Percentiles rank a stretch among this genome's conserved stretches.
Conservation (phyloP, 1,140 invertebrate species). For the Drosophila auraria region DNA sequence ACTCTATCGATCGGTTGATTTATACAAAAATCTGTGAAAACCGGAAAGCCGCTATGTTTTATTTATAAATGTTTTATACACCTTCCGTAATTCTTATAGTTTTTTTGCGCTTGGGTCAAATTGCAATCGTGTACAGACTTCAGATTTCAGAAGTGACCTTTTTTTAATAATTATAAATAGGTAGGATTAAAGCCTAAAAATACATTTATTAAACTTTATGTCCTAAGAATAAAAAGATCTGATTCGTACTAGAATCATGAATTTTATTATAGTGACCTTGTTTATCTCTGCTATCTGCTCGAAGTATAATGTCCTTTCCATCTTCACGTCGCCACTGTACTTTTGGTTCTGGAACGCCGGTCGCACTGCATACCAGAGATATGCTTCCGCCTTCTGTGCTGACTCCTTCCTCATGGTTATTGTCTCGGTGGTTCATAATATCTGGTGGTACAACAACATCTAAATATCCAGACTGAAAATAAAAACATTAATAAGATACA, state of each 20-base stretch:
- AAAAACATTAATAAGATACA: conserved; percentile 2
- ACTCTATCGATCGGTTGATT: no score
- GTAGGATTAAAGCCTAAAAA: no score
- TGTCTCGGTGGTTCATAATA: conserved; percentile 89
- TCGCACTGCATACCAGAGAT: conserved; percentile 91
- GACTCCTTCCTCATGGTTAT: conserved; percentile 86
- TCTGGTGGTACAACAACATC: conserved; percentile 94
- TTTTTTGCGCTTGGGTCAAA: no score
- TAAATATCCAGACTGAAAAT: conserved; percentile 90
- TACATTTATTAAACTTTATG: no score
- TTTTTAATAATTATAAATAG: no score
- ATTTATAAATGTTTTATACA: no score
- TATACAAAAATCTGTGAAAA: no score
- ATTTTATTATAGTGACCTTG: conserved; percentile 86
- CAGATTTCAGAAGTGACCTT: no score
- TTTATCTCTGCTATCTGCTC: conserved; percentile 89
- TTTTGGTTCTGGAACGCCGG: conserved; percentile 91
- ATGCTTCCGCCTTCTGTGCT: conserved; percentile 92
- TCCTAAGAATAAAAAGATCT: background rate
- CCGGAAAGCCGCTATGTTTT: no score
- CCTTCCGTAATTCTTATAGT: no score
- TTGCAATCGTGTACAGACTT: no score
- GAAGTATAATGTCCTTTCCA: conserved; percentile 90
- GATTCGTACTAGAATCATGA: background rate
- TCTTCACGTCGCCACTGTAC: conserved; percentile 91